These are phyloP conservation scores for Procambarus clarkii DNA, from an alignment of 1,140 invertebrate genomes.

Conservation along the genomic window DNA sequence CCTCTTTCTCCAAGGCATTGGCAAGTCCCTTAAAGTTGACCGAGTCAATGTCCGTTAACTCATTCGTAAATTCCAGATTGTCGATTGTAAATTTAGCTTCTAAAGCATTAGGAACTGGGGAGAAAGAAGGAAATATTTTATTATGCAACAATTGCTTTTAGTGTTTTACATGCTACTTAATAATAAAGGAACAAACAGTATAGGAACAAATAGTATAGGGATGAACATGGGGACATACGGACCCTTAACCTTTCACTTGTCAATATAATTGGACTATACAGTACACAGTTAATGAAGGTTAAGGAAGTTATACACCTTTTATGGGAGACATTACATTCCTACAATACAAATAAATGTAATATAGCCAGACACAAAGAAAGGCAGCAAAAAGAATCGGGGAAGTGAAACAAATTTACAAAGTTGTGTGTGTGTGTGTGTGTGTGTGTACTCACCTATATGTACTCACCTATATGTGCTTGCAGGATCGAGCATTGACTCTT, in stretches of 20 bases:
- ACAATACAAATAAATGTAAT: not conserved
- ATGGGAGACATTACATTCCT: too few relatives aligned
- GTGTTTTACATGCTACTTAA: too few relatives aligned
- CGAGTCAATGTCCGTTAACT: not conserved
- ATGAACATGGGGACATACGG: not conserved
- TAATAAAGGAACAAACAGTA: not conserved
- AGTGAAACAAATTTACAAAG: too few relatives aligned
- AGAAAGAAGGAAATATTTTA: not conserved
- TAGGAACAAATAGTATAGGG: not conserved
- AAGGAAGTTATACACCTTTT: too few relatives aligned
- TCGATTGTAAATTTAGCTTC: constrained; percentile 46
- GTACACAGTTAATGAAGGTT: too few relatives aligned
- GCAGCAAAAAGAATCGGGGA: too few relatives aligned
- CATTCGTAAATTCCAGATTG: not conserved
- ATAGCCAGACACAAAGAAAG: not conserved
- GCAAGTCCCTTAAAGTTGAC: not conserved
- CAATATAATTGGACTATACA: not conserved
- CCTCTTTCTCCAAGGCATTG: constrained; percentile 26
- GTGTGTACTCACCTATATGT: too few relatives aligned
- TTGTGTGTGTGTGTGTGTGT: too few relatives aligned
- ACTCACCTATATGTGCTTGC: not conserved
- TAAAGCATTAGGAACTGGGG: constrained; percentile 45
- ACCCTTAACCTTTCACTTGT: not conserved
- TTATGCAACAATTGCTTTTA: too few relatives aligned
- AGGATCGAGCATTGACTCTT: not conserved